Conservation (phyloP, 2,888 invertebrate species). For the Andrena haemorrhoa region DNA sequence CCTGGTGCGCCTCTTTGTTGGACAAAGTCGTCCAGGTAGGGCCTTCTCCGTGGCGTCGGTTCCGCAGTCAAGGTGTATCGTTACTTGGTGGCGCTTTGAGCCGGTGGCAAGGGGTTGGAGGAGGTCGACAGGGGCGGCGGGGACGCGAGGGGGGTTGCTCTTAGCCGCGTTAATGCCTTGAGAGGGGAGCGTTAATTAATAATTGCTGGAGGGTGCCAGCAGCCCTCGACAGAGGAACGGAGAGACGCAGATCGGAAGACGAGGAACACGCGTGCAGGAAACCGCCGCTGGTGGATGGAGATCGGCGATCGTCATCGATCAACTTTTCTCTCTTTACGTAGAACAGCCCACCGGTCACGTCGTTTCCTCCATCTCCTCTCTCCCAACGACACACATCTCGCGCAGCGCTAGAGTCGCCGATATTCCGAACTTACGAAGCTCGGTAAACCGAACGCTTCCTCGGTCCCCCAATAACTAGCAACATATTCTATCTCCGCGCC, state of each 20-base stretch:
- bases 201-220: constrained; percentile 82
- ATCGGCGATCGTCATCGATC: constrained; percentile 59
- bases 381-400: not conserved
- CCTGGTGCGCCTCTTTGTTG: constrained; percentile 74
- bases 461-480: not conserved
- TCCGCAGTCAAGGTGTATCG: constrained; percentile 80
- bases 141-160: constrained; percentile 77
- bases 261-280: constrained; percentile 61
- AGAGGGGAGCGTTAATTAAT: constrained; percentile 85
- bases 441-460: not conserved
- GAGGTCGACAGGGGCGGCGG: constrained; percentile 60
- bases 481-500: constrained; percentile 7
- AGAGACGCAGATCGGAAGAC: constrained; percentile 36
- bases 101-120: constrained; percentile 75
- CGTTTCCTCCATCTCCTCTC: not conserved
- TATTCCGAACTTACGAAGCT: not conserved
- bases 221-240: constrained; percentile 50
- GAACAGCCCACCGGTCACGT: not conserved
- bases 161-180: constrained; percentile 84
- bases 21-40: constrained; percentile 75
- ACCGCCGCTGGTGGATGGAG: constrained; percentile 40
- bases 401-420: not conserved
- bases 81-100: constrained; percentile 82
- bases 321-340: not conserved
- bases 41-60: constrained; percentile 69